Base-by-base conservation (phyloP, 2,797 vertebrate species). In the Petrocephalus schoutedeni region DNA sequence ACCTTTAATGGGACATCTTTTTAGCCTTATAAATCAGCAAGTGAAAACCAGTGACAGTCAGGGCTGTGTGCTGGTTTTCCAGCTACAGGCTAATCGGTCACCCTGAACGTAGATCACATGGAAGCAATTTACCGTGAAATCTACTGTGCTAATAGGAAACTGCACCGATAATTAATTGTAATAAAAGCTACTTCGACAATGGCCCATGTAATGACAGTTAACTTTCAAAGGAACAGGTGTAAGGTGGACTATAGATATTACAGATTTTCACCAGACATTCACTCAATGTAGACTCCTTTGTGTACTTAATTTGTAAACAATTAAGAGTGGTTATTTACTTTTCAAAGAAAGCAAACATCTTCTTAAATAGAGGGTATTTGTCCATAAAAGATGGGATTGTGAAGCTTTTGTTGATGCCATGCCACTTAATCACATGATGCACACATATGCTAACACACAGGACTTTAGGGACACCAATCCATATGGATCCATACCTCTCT, bases 121-220 rank as follows among this genome's bases (percentile, higher is more conserved):
- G 54, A 86, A 21, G 56, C 85, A 59, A 59, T 59, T 86, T 86
- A 58, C 8, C 8, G 9, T 58, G 56, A 86, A 86, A 86, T 82
- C 58, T 0, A 41, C n/a, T 28, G 80, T 21, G 41, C 45, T 84
- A 84, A 88, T 16, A 84, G 80, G 41, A 36, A 61, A 53, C 45
- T 84, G 57, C 80, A 64, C 21, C 23, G 57, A 28, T 82, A 56
- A 87, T 58, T 58, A 41, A 88, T 84, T 51, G 59, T 41, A 88
- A 67, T 56, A 85, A 88, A 88, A 19, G 7, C 21, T 80, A 10
- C 19, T 85, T 84, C 16, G 85, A 36, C 21, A 85, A 64, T n/a
- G 21, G 16, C 19, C 21, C 10, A 2, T 67, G 7, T 21, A 67
- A 85, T 56, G 58, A 85, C 23, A 8, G 36, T 2, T 67, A 28